Evolutionary conservation across 2,113 vertebrate species (phyloP), one percentile per base, ranked within the genome.

Genomic region (Pedionomus torquatus): DNA sequence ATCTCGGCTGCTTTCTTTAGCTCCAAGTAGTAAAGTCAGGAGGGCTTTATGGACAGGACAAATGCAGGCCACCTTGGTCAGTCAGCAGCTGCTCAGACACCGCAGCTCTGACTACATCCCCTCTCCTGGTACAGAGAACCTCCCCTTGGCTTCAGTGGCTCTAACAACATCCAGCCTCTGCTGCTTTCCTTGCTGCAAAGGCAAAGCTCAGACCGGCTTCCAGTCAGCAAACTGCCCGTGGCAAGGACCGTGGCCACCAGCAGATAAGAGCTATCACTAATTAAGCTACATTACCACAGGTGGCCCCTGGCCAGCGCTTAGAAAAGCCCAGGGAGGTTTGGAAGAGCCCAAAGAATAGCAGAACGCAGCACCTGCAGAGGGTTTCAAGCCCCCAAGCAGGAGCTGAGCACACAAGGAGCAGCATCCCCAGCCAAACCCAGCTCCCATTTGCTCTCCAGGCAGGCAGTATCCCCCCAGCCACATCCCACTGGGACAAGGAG

Each of bases 231-330:
- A 39, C 18, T 14, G 33, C 43, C 78, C 10, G 1, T 3, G 9
- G 31, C 0, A 7, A 20, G n/a, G 48, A 33, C 69, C 7, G 54
- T 0, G 2, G 23, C 7, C 48, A 30, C 5, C 19, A 25, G 14
- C 26, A 39, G 68, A 35, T 15, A 17, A 39, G 28, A 41, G n/a
- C 35, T 43, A 13, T 7, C 15, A 4, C 51, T 41, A 7, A 18
- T 13, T 8, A 25, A 66, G n/a, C 57, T 5, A 2, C 12, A 3
- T 12, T 54, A 43, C 11, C 65, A 13, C 17, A 15, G 52, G 39
- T 60, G 26, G 52, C 25, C 65, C 54, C 71, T 26, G 46, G 31
- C 26, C 65, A 63, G 2, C 4, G 2, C 39, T 23, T 31, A 0
- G 3, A 39, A 16, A 20, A 43, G 39, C 14, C 48, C 30, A 4